Conservation (phyloP, 2,797 vertebrate genomes). For the Xyrichtys novacula region DNA sequence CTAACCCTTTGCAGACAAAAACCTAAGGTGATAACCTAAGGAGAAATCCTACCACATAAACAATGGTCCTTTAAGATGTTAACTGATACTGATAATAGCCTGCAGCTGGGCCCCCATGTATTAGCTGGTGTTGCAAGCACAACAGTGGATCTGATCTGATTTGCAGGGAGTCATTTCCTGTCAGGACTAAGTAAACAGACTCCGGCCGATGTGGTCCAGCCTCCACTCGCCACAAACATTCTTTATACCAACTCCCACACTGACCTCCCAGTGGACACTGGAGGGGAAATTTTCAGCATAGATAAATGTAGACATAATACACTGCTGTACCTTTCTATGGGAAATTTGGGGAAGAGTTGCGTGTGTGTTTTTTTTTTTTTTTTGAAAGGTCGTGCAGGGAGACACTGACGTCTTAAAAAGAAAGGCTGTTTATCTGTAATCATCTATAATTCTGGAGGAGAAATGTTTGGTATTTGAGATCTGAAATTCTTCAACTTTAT, state of each 20-base stretch:
- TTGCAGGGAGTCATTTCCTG: conserved; percentile 77
- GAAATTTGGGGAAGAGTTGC: conserved; percentile 1
- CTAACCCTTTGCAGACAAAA: neutral
- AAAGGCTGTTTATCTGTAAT: too few species aligned
- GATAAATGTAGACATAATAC: conserved; percentile 45
- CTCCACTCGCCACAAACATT: conserved; percentile 61
- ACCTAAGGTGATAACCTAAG: conserved; percentile 6
- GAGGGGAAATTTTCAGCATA: conserved; percentile 41
- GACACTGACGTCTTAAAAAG: conserved; percentile 15
- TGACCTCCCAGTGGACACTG: conserved; percentile 60
- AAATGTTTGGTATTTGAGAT: conserved; percentile 31
- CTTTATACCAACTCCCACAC: conserved; percentile 66
- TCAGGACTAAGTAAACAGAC: conserved; percentile 62
- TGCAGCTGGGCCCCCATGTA: conserved; percentile 52
- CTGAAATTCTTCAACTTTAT: conserved; percentile 18
- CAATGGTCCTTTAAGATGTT: conserved; percentile 27
- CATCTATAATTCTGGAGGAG: too few species aligned
- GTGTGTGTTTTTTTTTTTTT: neutral
- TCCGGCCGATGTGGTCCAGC: conserved; percentile 55
- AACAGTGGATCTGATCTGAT: conserved; percentile 58
- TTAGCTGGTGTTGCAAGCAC: conserved; percentile 41
- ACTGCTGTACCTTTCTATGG: conserved; percentile 4
- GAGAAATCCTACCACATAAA: conserved; percentile 23
- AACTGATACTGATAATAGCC: conserved; percentile 43
- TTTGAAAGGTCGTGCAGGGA: conserved; percentile 13